Percentiles rank a stretch among this genome's conserved stretches.
phyloP scores from a whole-genome alignment of 2,888 invertebrate species.

The Acleris sparsana region DNA sequence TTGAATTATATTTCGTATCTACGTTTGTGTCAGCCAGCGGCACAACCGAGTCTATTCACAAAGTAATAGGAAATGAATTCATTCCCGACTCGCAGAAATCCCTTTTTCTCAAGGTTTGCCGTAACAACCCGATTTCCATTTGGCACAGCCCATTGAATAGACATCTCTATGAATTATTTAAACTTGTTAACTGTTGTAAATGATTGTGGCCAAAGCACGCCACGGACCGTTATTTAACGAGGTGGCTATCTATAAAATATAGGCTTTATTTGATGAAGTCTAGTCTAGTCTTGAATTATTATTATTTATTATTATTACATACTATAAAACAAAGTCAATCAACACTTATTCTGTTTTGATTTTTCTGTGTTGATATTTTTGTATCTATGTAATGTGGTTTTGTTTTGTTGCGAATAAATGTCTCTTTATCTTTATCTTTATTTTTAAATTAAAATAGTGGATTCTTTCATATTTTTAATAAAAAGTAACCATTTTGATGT shows the following conservation, averaged over 20 bases:
- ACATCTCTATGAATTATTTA: conserved; percentile 36
- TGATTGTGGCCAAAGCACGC: not conserved
- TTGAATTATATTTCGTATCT: not conserved
- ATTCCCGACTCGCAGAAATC: not conserved
- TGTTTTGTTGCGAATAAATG: no score
- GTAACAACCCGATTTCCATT: conserved; percentile 34
- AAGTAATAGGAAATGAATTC: conserved; percentile 22
- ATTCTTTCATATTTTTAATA: no score
- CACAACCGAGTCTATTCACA: not conserved
- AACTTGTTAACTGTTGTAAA: not conserved
- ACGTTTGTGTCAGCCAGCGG: conserved; percentile 5
- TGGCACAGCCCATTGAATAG: conserved; percentile 27
- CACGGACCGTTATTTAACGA: conserved; percentile 11
- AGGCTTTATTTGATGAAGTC: no score
- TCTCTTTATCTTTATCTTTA: no score
- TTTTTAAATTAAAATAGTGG: no score
- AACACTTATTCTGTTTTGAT: no score
- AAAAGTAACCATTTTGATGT: no score
- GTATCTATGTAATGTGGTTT: no score
- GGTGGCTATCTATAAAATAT: not conserved
- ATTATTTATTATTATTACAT: no score
- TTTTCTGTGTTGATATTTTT: no score
- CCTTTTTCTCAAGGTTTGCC: conserved; percentile 17
- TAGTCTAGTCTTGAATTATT: no score
- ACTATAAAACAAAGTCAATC: no score